phyloP scores from a whole-genome alignment of 2,888 invertebrate species.

The Heteromurus nitidus region DNA sequence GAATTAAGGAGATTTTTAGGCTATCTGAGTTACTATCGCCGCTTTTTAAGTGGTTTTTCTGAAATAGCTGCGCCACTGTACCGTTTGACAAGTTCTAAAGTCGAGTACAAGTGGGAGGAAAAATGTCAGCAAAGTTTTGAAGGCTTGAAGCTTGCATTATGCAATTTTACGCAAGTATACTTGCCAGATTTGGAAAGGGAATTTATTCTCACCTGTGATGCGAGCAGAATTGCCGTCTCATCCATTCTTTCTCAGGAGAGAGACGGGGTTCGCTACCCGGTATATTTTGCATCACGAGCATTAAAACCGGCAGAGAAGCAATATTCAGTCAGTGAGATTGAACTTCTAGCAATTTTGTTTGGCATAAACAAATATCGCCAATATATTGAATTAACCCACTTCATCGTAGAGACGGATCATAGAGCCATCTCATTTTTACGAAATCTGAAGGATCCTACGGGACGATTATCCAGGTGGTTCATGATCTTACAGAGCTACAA shows the following conservation, averaged over 20 bases:
- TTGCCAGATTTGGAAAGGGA: conserved; percentile 69
- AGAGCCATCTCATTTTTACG: conserved; percentile 77
- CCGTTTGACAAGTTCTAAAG: conserved; percentile 37
- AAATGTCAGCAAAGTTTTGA: conserved; percentile 48
- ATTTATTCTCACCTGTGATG: conserved; percentile 73
- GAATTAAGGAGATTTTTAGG: conserved; percentile 63
- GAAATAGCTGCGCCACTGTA: conserved; percentile 44
- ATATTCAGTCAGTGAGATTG: conserved; percentile 75
- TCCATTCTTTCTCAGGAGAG: conserved; percentile 72
- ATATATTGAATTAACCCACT: conserved; percentile 75
- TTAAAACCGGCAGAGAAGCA: conserved; percentile 74
- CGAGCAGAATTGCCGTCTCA: conserved; percentile 72
- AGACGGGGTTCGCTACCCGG: conserved; percentile 58
- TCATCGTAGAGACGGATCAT: conserved; percentile 76
- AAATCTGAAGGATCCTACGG: conserved; percentile 42
- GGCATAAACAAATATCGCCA: conserved; percentile 75
- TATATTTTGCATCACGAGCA: conserved; percentile 68
- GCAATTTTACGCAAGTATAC: conserved; percentile 57
- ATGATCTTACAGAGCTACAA: conserved; percentile 75
- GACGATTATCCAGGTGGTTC: conserved; percentile 76
- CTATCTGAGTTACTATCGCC: conserved; percentile 41
- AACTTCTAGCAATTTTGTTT: conserved; percentile 75
- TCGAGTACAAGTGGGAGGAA: conserved; percentile 28
- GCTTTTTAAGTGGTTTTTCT: conserved; percentile 52
- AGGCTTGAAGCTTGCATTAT: conserved; percentile 7